Conservation (phyloP, 2,888 invertebrate genomes). For the Aporophyla nigra region DNA sequence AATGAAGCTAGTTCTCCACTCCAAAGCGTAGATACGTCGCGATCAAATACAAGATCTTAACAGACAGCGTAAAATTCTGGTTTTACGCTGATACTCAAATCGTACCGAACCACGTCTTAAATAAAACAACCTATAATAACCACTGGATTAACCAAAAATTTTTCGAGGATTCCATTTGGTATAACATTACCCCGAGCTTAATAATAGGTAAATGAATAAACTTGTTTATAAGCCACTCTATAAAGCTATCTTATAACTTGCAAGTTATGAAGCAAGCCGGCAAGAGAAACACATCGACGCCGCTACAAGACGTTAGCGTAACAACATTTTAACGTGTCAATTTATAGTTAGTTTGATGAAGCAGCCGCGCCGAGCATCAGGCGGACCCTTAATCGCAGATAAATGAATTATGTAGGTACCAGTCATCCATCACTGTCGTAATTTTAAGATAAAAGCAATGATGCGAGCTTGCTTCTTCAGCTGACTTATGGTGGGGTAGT, state of each 20-base stretch:
- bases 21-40: too few relatives aligned
- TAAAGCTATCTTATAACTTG: slow-evolving; percentile 11
- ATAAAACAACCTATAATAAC: neutral
- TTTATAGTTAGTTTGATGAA: slow-evolving; percentile 75
- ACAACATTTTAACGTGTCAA: slow-evolving; percentile 72
- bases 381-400: slow-evolving; percentile 81
- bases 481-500: slow-evolving; percentile 51
- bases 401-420: slow-evolving; percentile 84
- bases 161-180: too few relatives aligned
- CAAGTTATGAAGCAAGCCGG: neutral
- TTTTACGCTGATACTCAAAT: too few relatives aligned
- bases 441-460: slow-evolving; percentile 86
- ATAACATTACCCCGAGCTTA: neutral
- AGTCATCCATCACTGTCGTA: slow-evolving; percentile 86
- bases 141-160: neutral
- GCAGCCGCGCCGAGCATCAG: slow-evolving; percentile 67
- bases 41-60: too few relatives aligned
- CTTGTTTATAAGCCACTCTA: neutral
- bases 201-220: neutral
- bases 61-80: too few relatives aligned
- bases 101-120: too few relatives aligned
- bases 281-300: slow-evolving; percentile 34
- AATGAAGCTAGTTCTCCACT: too few relatives aligned
- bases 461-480: slow-evolving; percentile 74
- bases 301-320: slow-evolving; percentile 63